A percentile compares a stretch with the other conserved stretches of the same genome.
These are phyloP conservation scores for Chloropsis cyanopogon DNA, from an alignment of 2,113 vertebrate genomes.

Conservation along the genomic window DNA sequence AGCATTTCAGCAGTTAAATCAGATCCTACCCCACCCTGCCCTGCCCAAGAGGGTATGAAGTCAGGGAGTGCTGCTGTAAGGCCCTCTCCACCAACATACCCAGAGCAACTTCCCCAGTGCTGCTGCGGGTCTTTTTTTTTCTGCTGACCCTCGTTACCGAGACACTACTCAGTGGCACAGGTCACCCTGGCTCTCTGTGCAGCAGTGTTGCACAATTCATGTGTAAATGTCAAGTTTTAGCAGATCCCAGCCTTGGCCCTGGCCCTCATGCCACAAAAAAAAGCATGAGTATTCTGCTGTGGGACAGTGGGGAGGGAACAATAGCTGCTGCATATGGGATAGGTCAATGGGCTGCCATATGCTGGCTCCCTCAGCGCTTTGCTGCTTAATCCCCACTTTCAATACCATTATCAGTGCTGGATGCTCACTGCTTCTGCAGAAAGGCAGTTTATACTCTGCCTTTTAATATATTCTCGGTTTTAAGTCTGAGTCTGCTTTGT, in stretches of 20 bases:
- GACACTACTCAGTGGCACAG: neutral
- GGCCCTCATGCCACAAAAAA: neutral
- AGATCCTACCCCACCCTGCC: fast-evolving
- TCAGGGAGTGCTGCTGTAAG: neutral
- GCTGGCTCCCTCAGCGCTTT: neutral
- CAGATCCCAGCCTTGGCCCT: neutral
- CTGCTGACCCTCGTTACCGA: neutral
- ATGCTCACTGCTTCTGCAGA: neutral
- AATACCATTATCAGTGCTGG: slow-evolving; percentile 15
- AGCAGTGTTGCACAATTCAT: neutral
- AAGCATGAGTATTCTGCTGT: neutral
- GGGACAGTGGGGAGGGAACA: neutral
- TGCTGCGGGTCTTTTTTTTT: neutral
- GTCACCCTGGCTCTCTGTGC: neutral
- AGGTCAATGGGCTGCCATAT: slow-evolving; percentile 40
- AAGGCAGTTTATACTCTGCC: neutral
- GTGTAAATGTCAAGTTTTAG: slow-evolving; percentile 46
- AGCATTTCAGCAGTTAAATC: neutral
- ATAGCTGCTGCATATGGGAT: slow-evolving; percentile 22
- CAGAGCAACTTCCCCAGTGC: neutral
- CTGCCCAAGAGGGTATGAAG: neutral
- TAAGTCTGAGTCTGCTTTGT: neutral
- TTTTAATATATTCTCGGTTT: slow-evolving; percentile 29
- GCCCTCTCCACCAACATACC: neutral
- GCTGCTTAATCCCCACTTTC: slow-evolving; percentile 52